Base-by-base conservation (phyloP, 2,888 invertebrate genomes). In the Nomada goodeniana region DNA sequence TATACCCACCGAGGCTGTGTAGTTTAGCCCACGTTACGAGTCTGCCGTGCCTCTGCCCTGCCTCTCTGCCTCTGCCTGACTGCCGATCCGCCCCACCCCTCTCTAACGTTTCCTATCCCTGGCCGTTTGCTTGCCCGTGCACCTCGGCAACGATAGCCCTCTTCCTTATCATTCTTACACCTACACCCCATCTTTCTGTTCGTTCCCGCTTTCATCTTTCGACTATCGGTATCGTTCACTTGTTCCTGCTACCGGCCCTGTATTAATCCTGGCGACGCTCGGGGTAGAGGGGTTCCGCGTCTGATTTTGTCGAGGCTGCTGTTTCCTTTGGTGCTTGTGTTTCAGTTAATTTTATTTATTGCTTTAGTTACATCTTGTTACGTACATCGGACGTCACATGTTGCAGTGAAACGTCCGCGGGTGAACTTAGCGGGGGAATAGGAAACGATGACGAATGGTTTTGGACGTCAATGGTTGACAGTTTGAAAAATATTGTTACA, bases 21-120 rank as follows among this genome's bases (percentile, higher is more conserved):
- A 92, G 92, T 92, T 92, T 92, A 92, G 92, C 91, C 91, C 92
- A 88, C 90, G 92, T 92, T 92, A 92, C 90, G 88, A 89, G 87
- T 91, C 89, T 89, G 84, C 84, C 86, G 83, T 88, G 83, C 87
- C 87, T 78, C 79, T 84, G 79, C 82, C 74, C 88, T 84, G 83
- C 81, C 84, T 84, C 82, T 84, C 83, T 80, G 84, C 85, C 83
- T 80, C 86, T 79, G 80, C 79, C 80, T 84, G 84, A 80, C 87
- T 88, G 70, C 83, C 86, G 80, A 67, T 72, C 83, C 71, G 50
- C 74, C 76, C 69, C 79, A 60, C 64, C 81, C 64, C 79, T 61
- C 81, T 50, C 55, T 47, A 20, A 15, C 53, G 15, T 2, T 76
- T 73, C 70, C 79, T 72, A 77, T 80, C 89, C 90, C 91, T 91